These are phyloP conservation scores for Pedicia rivosa DNA, from an alignment of 2,888 invertebrate species.

Conservation along the genomic window DNA sequence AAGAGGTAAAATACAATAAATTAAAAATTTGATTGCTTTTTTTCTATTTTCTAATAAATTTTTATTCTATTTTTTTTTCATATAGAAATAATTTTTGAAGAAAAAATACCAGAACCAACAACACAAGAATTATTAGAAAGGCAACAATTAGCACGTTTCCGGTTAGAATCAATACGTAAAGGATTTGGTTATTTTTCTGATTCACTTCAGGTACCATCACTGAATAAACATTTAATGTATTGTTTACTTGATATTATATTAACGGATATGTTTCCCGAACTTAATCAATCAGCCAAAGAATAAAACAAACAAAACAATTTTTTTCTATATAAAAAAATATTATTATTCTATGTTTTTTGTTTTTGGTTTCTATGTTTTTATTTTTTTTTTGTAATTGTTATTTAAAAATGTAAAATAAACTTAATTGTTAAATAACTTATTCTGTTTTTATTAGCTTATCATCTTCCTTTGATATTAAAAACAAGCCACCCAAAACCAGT, in stretches of 20 bases:
- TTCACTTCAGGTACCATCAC: constrained; percentile 36
- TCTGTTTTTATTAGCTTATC: constrained; percentile 1
- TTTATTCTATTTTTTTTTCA: constrained; percentile 10
- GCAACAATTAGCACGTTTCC: constrained; percentile 28
- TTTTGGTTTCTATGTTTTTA: neutral
- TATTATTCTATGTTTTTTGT: too few relatives aligned
- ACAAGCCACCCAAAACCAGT: constrained; percentile 51
- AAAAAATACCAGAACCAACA: constrained; percentile 20
- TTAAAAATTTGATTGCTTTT: constrained; percentile 10
- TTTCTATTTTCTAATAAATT: constrained; percentile 3
- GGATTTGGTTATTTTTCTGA: constrained; percentile 34
- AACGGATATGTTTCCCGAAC: constrained; percentile 61
- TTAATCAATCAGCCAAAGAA: constrained; percentile 19
- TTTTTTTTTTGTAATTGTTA: neutral
- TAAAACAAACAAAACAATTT: too few relatives aligned
- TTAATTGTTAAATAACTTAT: neutral
- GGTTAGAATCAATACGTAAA: constrained; percentile 24
- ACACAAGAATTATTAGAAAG: constrained; percentile 24
- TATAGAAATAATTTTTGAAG: constrained; percentile 27
- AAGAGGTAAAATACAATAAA: too few relatives aligned
- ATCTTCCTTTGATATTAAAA: constrained; percentile 36
- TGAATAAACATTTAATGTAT: constrained; percentile 59
- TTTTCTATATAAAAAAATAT: too few relatives aligned
- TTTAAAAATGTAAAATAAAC: neutral
- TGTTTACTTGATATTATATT: constrained; percentile 60